phyloP scores from a whole-genome alignment of 2,888 invertebrate genomes.

The Tricholauxania praeusta region DNA sequence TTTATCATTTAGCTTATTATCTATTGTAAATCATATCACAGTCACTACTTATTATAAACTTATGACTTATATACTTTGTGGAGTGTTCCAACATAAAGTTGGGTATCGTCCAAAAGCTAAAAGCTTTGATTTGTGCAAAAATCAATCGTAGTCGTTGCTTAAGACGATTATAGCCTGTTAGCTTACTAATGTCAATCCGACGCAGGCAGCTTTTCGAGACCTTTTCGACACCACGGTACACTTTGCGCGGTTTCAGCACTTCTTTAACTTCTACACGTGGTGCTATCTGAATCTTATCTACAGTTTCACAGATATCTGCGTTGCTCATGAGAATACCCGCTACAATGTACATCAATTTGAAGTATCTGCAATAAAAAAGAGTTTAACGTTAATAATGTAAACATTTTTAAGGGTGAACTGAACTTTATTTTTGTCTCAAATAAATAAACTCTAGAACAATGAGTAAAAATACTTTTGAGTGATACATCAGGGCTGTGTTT shows the following conservation, averaged over 20 bases:
- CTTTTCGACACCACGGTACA: conserved; percentile 41
- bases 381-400: neutral
- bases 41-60: conserved; percentile 59
- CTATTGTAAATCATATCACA: conserved; percentile 64
- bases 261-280: conserved; percentile 59
- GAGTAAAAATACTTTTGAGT: too few species aligned
- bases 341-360: conserved; percentile 65
- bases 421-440: too few species aligned
- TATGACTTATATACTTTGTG: conserved; percentile 56
- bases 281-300: conserved; percentile 63
- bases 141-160: conserved; percentile 37
- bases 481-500: too few species aligned
- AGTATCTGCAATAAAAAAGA: conserved; percentile 53
- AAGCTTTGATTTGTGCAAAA: conserved; percentile 40
- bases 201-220: conserved; percentile 48
- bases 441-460: too few species aligned
- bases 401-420: neutral
- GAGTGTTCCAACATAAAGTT: conserved; percentile 55
- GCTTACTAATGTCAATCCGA: conserved; percentile 46
- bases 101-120: conserved; percentile 60
- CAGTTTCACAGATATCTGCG: conserved; percentile 63
- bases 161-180: conserved; percentile 34
- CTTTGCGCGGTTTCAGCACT: conserved; percentile 43
- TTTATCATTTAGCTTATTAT: conserved; percentile 2
- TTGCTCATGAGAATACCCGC: conserved; percentile 64